These are phyloP conservation scores for Zelostemma sp. DNA, from an alignment of 1,140 invertebrate species.

Conservation along the genomic window DNA sequence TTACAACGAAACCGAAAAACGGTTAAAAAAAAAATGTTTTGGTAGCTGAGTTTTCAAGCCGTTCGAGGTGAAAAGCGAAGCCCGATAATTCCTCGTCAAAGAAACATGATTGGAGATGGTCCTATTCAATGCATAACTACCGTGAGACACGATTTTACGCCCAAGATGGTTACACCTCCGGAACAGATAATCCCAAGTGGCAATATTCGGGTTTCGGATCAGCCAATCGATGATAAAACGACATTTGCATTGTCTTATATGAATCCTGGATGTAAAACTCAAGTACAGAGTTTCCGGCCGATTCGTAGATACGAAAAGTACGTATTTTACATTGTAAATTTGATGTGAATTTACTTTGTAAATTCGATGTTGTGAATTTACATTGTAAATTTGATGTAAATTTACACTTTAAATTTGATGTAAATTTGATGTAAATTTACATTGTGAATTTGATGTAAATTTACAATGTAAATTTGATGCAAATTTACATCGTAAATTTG, in stretches of 20 bases:
- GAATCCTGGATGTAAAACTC: slow-evolving; percentile 41
- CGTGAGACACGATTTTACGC: slow-evolving; percentile 76
- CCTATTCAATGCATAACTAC: slow-evolving; percentile 80
- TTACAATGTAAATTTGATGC: too few relatives aligned
- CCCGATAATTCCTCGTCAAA: slow-evolving; percentile 50
- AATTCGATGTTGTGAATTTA: too few relatives aligned
- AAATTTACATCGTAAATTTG: too few relatives aligned
- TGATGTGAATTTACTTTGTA: neutral
- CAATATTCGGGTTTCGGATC: slow-evolving; percentile 63
- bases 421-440: too few relatives aligned
- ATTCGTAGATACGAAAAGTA: slow-evolving; percentile 53
- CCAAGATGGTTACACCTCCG: slow-evolving; percentile 70
- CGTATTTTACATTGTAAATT: slow-evolving; percentile 4
- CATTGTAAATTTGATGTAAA: too few relatives aligned
- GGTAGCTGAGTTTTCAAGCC: slow-evolving; percentile 60
- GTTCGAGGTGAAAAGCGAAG: slow-evolving; percentile 49
- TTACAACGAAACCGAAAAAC: too few relatives aligned
- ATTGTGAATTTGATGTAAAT: too few relatives aligned
- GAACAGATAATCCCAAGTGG: slow-evolving; percentile 59
- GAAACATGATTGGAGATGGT: slow-evolving; percentile 64
- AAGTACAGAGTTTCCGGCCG: slow-evolving; percentile 55
- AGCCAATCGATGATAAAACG: slow-evolving; percentile 58
- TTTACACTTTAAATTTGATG: too few relatives aligned
- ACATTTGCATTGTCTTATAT: slow-evolving; percentile 55
- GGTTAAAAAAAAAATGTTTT: neutral